Base-by-base conservation (phyloP, 2,113 vertebrate genomes). In the Brachyhypopomus gauderio region DNA sequence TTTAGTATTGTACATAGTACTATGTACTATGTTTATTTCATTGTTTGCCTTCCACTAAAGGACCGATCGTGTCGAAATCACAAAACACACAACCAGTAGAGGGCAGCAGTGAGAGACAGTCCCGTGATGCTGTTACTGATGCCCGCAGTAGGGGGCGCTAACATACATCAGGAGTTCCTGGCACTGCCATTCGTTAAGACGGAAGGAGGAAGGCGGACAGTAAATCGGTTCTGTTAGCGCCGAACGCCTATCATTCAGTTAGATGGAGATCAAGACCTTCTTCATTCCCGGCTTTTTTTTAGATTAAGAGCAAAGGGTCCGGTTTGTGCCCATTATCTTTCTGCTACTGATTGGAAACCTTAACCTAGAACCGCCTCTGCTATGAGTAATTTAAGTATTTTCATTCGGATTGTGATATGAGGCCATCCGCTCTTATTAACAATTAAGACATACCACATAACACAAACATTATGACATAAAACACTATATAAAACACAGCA, bases 71-170 rank as follows among this genome's bases (percentile, higher is more conserved):
- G 5, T 30, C 23, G 22, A 66, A 23, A 22, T 17, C 27, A 9
- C 45, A 34, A 79, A 20, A 20, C n/a, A 78, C 22, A 23, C 55
- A 0, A 64, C 70, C 83, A 34, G 22, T 27, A 78, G 75, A 22
- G 70, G 79, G 79, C 79, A 71, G 76, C 27, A 75, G 60, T 36
- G 58, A 9, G 19, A 12, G 1, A 25, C 8, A 30, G 5, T 11
- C 23, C 7, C 45, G 19, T 27, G 20, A 75, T 30, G 34, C 52
- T 36, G 60, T 78, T 67, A 69, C 30, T 27, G 55, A 30, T 60
- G 19, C 30, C 22, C 41, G 56, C 75, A 22, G 75, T 85, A 82
- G 80, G 75, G 79, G 71, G 79, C 71, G 84, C 76, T 74, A 62
- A 75, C 62, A 75, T 63, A 77, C 66, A 14, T 52, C 30, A 25